Evolutionary conservation across 1,140 invertebrate genomes (phyloP).

Genomic region (Achroia grisella): DNA sequence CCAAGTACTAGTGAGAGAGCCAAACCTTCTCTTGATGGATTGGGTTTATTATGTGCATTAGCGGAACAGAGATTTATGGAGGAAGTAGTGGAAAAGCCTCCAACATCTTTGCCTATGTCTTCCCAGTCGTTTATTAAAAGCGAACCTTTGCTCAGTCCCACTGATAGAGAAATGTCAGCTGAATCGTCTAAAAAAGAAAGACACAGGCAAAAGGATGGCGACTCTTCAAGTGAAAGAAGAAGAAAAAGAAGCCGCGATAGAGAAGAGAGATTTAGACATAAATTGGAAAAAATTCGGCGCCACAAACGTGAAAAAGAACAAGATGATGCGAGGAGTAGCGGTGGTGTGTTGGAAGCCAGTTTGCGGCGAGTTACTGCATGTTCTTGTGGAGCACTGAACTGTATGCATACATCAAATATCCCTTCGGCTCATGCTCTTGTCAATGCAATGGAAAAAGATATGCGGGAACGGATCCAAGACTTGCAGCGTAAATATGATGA

Average conservation of each 20-base stretch:
- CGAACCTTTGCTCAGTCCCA: slow-evolving; percentile 49
- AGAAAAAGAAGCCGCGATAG: slow-evolving; percentile 49
- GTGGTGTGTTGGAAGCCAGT: slow-evolving; percentile 55
- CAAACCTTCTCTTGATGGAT: slow-evolving; percentile 76
- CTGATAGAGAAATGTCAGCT: slow-evolving; percentile 28
- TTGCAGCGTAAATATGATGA: slow-evolving; percentile 87
- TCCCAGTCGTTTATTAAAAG: slow-evolving; percentile 53
- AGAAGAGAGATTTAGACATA: slow-evolving; percentile 52
- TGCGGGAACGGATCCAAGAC: slow-evolving; percentile 85
- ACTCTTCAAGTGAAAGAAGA: slow-evolving; percentile 51
- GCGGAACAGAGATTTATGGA: slow-evolving; percentile 89
- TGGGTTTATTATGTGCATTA: slow-evolving; percentile 87
- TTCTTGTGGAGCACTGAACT: slow-evolving; percentile 38
- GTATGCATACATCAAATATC: slow-evolving; percentile 40
- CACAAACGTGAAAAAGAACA: slow-evolving; percentile 61
- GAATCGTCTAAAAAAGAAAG: slow-evolving; percentile 48
- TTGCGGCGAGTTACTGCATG: slow-evolving; percentile 57
- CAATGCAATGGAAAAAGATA: slow-evolving; percentile 84
- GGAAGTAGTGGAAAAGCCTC: slow-evolving; percentile 74
- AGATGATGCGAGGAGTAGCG: slow-evolving; percentile 31
- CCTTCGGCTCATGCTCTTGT: slow-evolving; percentile 75
- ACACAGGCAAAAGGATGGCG: slow-evolving; percentile 45
- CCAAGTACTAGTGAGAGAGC: slow-evolving; percentile 21
- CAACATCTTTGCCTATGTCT: slow-evolving; percentile 22
- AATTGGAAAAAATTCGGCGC: slow-evolving; percentile 57